phyloP scores from a whole-genome alignment of 2,113 vertebrate species.

The Tringa solitaria region DNA sequence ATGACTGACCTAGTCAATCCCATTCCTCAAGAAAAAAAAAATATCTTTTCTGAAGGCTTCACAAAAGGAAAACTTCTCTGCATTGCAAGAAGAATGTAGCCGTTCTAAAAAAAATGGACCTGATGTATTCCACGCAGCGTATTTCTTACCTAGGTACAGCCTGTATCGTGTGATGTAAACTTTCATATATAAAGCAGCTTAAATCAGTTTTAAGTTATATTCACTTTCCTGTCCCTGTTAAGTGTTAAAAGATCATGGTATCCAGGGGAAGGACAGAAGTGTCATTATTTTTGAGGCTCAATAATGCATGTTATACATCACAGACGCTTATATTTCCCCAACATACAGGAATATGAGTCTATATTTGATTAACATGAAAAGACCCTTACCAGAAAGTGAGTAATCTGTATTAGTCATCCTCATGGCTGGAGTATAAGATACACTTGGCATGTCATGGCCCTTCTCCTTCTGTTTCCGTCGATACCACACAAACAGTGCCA shows the following conservation, averaged over 20 bases:
- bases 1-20: neutral
- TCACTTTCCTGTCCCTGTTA: neutral
- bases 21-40: neutral
- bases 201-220: neutral
- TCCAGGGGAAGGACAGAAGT: neutral
- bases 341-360: neutral
- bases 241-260: neutral
- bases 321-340: conserved; percentile 14
- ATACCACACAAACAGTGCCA: conserved; percentile 95
- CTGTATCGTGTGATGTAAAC: neutral
- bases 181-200: neutral
- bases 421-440: conserved; percentile 94
- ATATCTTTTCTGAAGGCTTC: neutral
- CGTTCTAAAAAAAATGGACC: neutral
- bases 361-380: conserved; percentile 52
- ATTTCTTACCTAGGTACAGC: neutral
- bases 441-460: conserved; percentile 93
- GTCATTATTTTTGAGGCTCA: neutral
- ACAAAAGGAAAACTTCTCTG: neutral
- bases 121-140: neutral
- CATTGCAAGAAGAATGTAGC: neutral
- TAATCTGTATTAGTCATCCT: conserved; percentile 93
- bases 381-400: conserved; percentile 90
- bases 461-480: conserved; percentile 93
- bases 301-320: neutral